Evolutionary conservation across 2,888 invertebrate species (phyloP).

Genomic region (Amphipoea lucens): DNA sequence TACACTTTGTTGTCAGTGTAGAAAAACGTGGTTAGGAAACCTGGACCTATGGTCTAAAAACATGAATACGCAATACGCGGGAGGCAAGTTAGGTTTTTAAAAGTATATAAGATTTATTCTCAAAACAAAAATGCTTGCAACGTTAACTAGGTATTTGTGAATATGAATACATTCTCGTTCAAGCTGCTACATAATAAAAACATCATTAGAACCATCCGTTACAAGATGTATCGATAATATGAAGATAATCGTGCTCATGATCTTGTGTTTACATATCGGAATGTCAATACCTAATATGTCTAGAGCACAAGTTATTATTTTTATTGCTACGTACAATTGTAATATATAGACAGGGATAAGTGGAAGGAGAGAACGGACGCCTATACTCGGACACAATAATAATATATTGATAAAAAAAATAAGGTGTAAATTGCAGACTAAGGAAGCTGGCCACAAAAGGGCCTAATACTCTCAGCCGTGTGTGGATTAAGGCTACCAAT

Average conservation of each 20-base stretch:
- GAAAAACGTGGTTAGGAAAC: background rate
- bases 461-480: background rate
- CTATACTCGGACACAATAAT: background rate
- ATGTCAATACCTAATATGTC: constrained; percentile 11
- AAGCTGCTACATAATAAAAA: constrained; percentile 17
- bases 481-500: background rate
- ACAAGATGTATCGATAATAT: constrained; percentile 22
- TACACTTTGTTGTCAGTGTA: background rate
- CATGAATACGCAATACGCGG: background rate
- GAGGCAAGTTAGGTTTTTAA: background rate
- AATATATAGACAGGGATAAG: background rate
- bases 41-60: background rate
- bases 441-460: background rate
- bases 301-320: background rate
- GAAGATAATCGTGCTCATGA: constrained; percentile 32
- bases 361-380: background rate
- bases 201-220: constrained; percentile 12
- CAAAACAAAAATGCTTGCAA: background rate
- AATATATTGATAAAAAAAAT: background rate
- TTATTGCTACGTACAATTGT: background rate
- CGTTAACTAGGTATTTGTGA: background rate
- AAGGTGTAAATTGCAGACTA: background rate
- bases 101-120: background rate
- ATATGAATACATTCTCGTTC: background rate
- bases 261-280: background rate